Evolutionary conservation across 2,888 invertebrate genomes (phyloP), one percentile per base, ranked within the genome.

Genomic region (Drosophila recens): DNA sequence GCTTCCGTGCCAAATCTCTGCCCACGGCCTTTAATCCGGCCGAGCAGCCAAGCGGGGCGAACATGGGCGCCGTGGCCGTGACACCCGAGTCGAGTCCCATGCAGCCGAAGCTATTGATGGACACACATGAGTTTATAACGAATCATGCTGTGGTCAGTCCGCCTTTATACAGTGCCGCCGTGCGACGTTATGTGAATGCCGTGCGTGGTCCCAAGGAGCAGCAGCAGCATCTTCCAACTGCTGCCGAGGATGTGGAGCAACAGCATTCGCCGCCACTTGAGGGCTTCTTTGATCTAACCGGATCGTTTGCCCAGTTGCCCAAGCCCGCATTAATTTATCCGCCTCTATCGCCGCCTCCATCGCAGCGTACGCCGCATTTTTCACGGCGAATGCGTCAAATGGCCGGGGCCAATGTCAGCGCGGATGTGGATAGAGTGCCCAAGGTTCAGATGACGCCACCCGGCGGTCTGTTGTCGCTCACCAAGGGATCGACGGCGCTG

Each of bases 391-490:
- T 15, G 23, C 73, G 84, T 0, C 87, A 76, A 43, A 5, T 27
- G 13, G 66, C 66, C 0, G 81, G 76, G 4, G 23, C 54, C 8
- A 45, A 45, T 4, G 6, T 9, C 3, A 33, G 9, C 0, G 9
- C 0, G 0, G 48, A 54, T n/a, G 23, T 13, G 10, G 13, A 43
- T 2, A 30, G 8, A 33, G 2, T 36, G 53, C 27, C 30, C 3
- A 43, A 51, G n/a, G 49, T 67, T 6, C 46, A 51, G 1, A 5
- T 30, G 15, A 49, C 67, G 13, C 84, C 71, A 33, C 66, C 72
- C 0, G 82, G 68, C 33, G 69, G 75, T 8, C 57, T 92, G 13
- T 36, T 77, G n/a, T 81, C 83, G 23, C 75, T 92, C 9, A 82
- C 80, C 27, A 49, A 69, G 8, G 78, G 80, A 0, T 51, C 77